Base-by-base conservation (phyloP, 1,140 invertebrate species). In the Periplaneta americana region DNA sequence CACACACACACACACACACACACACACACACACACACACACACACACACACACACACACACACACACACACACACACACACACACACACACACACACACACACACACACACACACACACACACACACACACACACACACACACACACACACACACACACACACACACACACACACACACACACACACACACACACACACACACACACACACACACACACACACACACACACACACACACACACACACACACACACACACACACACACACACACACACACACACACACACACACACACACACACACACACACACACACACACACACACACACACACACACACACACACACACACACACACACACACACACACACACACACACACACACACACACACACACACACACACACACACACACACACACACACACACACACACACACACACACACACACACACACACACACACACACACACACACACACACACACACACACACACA, bases 1-100 rank as follows among this genome's bases (percentile, higher is more conserved):
- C 82, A 85, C 83, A 80, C 81, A 83, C 80, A 83, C 79, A 82
- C 83, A 81, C 79, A 83, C 83, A 82, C 82, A 82, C 83, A 83
- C 82, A 82, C 81, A 84, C 82, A 84, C 80, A 83, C 82, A 84
- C 80, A 84, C 82, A 84, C 81, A 83, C 81, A 81, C 82, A 81
- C 82, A 83, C 79, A 83, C 82, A 82, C 79, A 82, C 82, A 82
- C 82, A 82, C 82, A 78, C 34, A 81, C 80, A 81, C 80, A 81
- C 80, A 81, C 80, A 81, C 80, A 81, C 80, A 81, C 80, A 81
- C 80, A 81, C 80, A 81, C 80, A 81, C 80, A 81, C 80, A 81
- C 80, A 81, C 80, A 81, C 80, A 81, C 80, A 81, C 80, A 81
- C 80, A 81, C 80, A 81, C 80, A 81, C 80, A 81, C 80, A 81